These are phyloP conservation scores for Ochropacha duplaris DNA, from an alignment of 2,888 invertebrate genomes.

Conservation along the genomic window DNA sequence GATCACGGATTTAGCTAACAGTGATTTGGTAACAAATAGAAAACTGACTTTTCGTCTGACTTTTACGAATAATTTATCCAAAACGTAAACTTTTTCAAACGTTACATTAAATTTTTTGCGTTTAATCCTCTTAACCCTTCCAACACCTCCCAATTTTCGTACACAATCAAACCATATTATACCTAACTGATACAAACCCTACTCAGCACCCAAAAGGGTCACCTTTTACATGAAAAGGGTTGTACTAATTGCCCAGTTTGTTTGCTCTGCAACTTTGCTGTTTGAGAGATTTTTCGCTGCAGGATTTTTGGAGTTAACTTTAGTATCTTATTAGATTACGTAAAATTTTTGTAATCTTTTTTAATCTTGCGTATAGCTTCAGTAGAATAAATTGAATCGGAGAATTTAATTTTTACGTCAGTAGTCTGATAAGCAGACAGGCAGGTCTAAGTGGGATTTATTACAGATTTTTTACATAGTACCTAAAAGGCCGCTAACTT, in stretches of 20 bases:
- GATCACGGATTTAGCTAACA: too few relatives aligned
- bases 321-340: neutral
- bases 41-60: neutral
- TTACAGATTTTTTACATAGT: too few relatives aligned
- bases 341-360: too few relatives aligned
- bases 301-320: neutral
- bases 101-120: neutral
- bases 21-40: too few relatives aligned
- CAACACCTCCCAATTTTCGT: conserved; percentile 19
- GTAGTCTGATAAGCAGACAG: too few relatives aligned
- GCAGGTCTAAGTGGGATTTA: too few relatives aligned
- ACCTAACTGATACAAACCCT: conserved; percentile 14
- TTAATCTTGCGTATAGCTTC: too few relatives aligned
- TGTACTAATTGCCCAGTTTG: conserved; percentile 19
- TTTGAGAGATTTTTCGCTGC: neutral
- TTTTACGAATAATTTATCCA: neutral
- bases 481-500: too few relatives aligned
- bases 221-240: conserved; percentile 17
- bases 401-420: too few relatives aligned
- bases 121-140: conserved; percentile 11
- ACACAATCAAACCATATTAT: conserved; percentile 24
- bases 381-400: too few relatives aligned
- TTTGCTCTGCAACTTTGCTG: conserved; percentile 9
- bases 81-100: neutral
- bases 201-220: conserved; percentile 4